Percentiles rank a stretch among this genome's conserved stretches.
Conservation (phyloP, 2,888 invertebrate genomes). For the Abrostola tripartita region DNA sequence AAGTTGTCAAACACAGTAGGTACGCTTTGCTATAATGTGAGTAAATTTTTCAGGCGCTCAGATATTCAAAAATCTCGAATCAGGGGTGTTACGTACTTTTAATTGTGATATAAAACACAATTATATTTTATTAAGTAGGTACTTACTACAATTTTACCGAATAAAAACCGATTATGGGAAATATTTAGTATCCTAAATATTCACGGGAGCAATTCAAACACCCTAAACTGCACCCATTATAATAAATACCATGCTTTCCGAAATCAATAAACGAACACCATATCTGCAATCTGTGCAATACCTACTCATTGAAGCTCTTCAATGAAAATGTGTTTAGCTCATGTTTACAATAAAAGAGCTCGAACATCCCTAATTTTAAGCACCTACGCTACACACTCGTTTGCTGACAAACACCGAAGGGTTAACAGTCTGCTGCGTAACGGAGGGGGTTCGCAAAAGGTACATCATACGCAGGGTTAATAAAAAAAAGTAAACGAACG, state of each 20-base stretch:
- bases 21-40: not conserved
- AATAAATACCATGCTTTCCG: conserved; percentile 30
- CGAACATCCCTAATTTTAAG: conserved; percentile 72
- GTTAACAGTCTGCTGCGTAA: conserved; percentile 84
- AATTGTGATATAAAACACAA: too few species aligned
- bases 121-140: too few species aligned
- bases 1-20: not conserved
- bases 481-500: conserved; percentile 66
- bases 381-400: conserved; percentile 67
- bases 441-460: conserved; percentile 75
- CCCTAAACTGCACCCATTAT: conserved; percentile 24
- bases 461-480: conserved; percentile 69
- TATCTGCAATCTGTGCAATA: conserved; percentile 19
- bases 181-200: conserved; percentile 31
- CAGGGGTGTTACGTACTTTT: too few species aligned
- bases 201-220: conserved; percentile 11
- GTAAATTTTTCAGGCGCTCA: too few species aligned
- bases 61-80: too few species aligned
- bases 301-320: conserved; percentile 36
- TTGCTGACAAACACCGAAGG: conserved; percentile 80
- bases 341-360: conserved; percentile 70
- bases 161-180: conserved; percentile 21
- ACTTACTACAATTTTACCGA: conserved; percentile 11
- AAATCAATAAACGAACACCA: conserved; percentile 32
- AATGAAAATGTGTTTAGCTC: conserved; percentile 57